Percentiles rank a stretch among this genome's conserved stretches.
Conservation (phyloP, 2,888 invertebrate species). For the Rhaphigaster nebulosa region DNA sequence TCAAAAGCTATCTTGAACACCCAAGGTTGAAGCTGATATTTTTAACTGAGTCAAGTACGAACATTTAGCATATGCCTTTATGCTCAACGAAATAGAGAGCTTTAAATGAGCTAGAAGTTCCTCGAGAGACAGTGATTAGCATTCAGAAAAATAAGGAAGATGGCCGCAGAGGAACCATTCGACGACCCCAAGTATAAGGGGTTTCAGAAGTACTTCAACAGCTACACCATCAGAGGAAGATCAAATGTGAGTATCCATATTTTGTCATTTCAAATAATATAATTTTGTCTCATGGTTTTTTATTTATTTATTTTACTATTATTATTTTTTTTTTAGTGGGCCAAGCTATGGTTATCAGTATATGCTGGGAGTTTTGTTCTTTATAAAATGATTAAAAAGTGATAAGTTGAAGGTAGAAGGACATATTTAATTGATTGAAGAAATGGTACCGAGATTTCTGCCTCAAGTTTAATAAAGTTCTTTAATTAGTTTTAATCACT, state of each 20-base stretch:
- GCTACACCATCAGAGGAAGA: conserved; percentile 56
- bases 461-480: neutral
- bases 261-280: neutral
- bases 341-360: neutral
- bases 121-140: neutral
- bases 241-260: conserved; percentile 20
- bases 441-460: neutral
- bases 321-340: conserved; percentile 8
- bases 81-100: neutral
- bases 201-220: conserved; percentile 40
- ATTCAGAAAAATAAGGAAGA: neutral
- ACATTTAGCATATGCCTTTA: neutral
- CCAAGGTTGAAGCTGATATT: conserved; percentile 34
- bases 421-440: neutral
- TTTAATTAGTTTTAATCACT: neutral
- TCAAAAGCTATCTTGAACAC: neutral
- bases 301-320: neutral
- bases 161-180: neutral
- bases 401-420: neutral
- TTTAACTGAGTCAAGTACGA: conserved; percentile 35
- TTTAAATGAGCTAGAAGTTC: neutral
- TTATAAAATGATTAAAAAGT: neutral
- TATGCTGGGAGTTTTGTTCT: neutral
- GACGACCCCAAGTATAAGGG: conserved; percentile 43
- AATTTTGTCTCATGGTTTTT: neutral